Percentiles rank a stretch among this genome's conserved stretches.
These are phyloP conservation scores for Perodicticus potto DNA, from an alignment of 2,797 vertebrate genomes.

Conservation along the genomic window DNA sequence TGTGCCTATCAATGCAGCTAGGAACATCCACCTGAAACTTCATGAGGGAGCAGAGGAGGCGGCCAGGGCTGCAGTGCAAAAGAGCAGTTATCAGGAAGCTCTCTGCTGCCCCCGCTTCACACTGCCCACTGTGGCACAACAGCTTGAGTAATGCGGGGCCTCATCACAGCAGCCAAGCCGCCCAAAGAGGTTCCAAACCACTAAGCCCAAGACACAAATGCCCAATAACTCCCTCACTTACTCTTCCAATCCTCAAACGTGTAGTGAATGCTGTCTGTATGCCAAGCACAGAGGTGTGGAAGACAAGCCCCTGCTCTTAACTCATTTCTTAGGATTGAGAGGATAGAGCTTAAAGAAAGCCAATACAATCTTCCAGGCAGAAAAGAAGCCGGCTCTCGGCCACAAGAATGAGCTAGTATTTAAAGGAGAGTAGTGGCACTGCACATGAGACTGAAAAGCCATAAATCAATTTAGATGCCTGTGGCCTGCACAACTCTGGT, in stretches of 20 bases:
- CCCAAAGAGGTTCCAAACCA: slow-evolving; percentile 55
- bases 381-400: neutral
- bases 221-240: accelerated
- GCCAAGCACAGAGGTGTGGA: no score
- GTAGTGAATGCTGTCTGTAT: no score
- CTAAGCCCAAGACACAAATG: neutral
- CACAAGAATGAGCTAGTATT: neutral
- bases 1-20: accelerated
- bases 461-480: no score
- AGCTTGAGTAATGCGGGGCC: slow-evolving; percentile 54
- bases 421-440: accelerated
- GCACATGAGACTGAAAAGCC: neutral
- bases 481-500: neutral
- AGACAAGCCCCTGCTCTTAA: neutral
- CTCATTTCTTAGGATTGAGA: neutral
- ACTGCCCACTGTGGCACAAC: slow-evolving; percentile 45
- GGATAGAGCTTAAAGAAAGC: accelerated
- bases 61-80: neutral
- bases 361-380: neutral
- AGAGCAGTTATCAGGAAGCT: neutral
- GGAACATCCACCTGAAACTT: neutral
- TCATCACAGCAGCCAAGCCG: slow-evolving; percentile 3
- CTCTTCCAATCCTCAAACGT: accelerated
- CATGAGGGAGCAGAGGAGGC: accelerated
- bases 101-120: neutral